These are phyloP conservation scores for Ceyx cyanopectus DNA, from an alignment of 2,113 vertebrate species.

Conservation along the genomic window DNA sequence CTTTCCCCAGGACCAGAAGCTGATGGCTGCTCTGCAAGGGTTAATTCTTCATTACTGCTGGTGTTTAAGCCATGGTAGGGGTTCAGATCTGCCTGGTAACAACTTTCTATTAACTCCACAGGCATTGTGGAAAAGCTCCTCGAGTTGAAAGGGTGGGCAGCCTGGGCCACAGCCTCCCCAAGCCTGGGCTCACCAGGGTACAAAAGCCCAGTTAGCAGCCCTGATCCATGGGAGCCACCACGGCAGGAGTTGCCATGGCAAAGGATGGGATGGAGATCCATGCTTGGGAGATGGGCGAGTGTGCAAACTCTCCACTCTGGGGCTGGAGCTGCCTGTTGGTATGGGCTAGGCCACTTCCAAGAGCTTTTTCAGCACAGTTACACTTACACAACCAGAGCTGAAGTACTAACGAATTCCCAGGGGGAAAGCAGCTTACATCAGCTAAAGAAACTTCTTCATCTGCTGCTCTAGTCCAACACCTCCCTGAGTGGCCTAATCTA, in stretches of 20 bases:
- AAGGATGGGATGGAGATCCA: fast-evolving
- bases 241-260: fast-evolving
- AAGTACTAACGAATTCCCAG: background rate
- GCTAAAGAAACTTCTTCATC: background rate
- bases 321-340: background rate
- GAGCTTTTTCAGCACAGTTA: background rate
- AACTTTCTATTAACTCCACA: background rate
- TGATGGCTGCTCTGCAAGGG: background rate
- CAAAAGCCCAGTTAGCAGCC: background rate
- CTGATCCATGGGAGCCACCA: fast-evolving
- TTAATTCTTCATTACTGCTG: background rate
- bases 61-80: background rate
- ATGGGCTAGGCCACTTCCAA: background rate
- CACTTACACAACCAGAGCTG: background rate
- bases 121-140: background rate
- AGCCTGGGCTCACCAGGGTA: background rate
- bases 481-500: background rate
- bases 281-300: background rate
- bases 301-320: background rate
- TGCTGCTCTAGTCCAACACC: background rate
- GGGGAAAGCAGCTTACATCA: background rate
- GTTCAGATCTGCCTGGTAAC: background rate
- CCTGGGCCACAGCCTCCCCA: background rate
- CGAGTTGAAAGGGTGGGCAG: background rate
- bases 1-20: background rate